These are phyloP conservation scores for Spheniscus mendiculus DNA, from an alignment of 2,113 vertebrate genomes.

Conservation along the genomic window DNA sequence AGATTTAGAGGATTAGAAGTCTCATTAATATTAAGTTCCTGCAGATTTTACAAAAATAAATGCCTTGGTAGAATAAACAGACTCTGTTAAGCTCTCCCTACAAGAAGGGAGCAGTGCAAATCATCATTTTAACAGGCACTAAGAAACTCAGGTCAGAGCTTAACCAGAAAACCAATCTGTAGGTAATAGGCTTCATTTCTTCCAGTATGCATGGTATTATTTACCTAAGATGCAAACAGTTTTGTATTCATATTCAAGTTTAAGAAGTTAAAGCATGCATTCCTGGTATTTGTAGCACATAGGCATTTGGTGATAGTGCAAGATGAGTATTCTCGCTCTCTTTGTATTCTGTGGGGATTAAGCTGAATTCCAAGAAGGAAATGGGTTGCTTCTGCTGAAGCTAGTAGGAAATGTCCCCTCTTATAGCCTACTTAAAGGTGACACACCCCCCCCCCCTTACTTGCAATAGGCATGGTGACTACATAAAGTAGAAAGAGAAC, in stretches of 20 bases:
- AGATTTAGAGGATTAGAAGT: neutral
- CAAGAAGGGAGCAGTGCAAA: neutral
- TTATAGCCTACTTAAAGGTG: fast-evolving
- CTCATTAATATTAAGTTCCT: neutral
- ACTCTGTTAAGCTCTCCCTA: neutral
- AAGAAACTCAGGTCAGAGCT: neutral
- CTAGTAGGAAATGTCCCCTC: neutral
- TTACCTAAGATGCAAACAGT: neutral
- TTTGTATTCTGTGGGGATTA: neutral
- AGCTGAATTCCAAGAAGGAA: neutral
- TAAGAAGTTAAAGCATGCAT: neutral
- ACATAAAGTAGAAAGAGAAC: neutral
- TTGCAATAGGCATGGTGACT: neutral
- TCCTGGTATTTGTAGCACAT: neutral
- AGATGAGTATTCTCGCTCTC: neutral
- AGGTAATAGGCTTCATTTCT: neutral
- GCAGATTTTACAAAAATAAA: neutral
- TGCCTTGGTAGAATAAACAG: neutral
- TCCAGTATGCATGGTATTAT: neutral
- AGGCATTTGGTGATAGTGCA: neutral
- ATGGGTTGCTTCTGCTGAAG: neutral
- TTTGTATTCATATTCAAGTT: neutral
- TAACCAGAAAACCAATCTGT: neutral
- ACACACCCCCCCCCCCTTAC: neutral
- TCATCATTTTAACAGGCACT: neutral